phyloP scores from a whole-genome alignment of 2,888 invertebrate species.

The Heliconius cydno region DNA sequence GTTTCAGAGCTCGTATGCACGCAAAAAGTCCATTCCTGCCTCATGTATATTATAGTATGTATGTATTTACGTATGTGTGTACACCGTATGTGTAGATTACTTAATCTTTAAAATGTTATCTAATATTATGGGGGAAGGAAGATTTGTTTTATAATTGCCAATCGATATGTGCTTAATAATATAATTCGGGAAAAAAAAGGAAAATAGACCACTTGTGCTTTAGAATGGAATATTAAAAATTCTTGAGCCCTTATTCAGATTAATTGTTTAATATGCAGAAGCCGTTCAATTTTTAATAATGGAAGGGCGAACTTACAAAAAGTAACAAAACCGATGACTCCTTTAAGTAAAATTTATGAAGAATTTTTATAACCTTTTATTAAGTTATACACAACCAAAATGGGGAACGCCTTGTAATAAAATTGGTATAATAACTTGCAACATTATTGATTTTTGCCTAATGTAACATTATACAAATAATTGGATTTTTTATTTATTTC shows the following conservation, averaged over 20 bases:
- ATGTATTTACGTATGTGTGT: neutral
- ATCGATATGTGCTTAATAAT: neutral
- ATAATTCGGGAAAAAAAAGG: neutral
- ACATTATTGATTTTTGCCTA: neutral
- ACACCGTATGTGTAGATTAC: neutral
- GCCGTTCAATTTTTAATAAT: constrained; percentile 1
- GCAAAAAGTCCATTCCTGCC: neutral
- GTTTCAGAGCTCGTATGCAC: constrained; percentile 7
- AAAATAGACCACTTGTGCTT: neutral
- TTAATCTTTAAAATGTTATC: neutral
- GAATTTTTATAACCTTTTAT: neutral
- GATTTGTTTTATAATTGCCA: too few species aligned
- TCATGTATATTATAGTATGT: neutral
- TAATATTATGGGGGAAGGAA: neutral
- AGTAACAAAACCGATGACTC: neutral
- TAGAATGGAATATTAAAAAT: neutral
- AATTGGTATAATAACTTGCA: neutral
- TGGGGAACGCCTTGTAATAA: neutral
- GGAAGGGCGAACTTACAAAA: constrained; percentile 1
- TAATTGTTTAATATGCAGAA: constrained; percentile 11
- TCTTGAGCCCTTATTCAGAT: neutral
- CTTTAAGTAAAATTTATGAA: neutral
- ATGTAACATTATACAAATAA: neutral
- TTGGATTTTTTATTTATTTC: neutral
- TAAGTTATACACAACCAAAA: neutral